Conservation (phyloP, 2,888 invertebrate species). For the Calameuta filiformis region DNA sequence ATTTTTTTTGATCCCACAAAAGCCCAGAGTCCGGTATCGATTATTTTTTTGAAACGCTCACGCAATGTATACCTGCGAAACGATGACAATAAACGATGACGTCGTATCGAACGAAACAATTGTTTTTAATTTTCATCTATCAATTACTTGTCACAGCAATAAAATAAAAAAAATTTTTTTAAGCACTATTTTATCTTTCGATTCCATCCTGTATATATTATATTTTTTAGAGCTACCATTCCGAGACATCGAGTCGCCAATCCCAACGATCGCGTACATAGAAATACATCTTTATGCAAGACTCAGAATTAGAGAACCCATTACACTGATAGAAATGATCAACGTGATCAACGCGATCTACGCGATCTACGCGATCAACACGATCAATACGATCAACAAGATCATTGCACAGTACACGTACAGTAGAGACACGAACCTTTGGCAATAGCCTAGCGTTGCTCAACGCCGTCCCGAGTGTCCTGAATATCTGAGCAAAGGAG, state of each 20-base stretch:
- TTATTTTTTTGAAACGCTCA: not conserved
- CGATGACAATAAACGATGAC: slow-evolving; percentile 2
- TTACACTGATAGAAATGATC: not conserved
- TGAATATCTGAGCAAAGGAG: slow-evolving; percentile 58
- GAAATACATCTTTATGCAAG: not conserved
- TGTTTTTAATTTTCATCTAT: not conserved
- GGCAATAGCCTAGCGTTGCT: slow-evolving; percentile 52
- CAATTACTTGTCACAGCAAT: not conserved
- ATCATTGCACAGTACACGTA: slow-evolving; percentile 1
- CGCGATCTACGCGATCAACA: no score
- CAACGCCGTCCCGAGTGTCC: slow-evolving; percentile 50
- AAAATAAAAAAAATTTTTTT: not conserved
- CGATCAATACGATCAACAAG: not conserved
- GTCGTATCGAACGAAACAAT: not conserved
- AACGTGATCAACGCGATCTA: not conserved
- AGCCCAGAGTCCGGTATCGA: not conserved
- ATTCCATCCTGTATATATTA: not conserved
- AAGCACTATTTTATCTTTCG: not conserved
- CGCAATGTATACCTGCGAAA: not conserved
- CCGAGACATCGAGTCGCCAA: slow-evolving; percentile 22
- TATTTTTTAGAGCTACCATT: not conserved
- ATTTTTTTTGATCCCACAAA: slow-evolving; percentile 1
- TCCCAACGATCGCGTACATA: slow-evolving; percentile 7
- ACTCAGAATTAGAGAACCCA: not conserved
- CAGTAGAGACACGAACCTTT: slow-evolving; percentile 36